phyloP scores from a whole-genome alignment of 2,113 vertebrate species.

The Apteryx owenii region DNA sequence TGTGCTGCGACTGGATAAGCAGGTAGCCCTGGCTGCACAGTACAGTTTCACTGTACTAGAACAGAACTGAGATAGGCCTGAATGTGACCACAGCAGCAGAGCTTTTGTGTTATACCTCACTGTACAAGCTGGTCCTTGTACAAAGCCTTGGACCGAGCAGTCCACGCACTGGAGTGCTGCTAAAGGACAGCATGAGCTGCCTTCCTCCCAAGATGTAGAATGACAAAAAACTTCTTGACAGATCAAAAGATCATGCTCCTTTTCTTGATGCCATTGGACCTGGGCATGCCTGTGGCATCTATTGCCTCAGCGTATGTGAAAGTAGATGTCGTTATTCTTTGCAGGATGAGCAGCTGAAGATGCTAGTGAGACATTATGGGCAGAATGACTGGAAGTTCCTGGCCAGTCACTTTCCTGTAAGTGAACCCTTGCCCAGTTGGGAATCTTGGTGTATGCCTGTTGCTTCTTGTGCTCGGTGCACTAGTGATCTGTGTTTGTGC shows the following conservation, averaged over 20 bases:
- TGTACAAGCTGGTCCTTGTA: background rate
- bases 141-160: background rate
- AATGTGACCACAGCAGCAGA: background rate
- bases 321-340: slow-evolving; percentile 34
- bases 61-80: background rate
- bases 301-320: background rate
- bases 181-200: background rate
- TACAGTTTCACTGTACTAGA: background rate
- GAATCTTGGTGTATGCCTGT: background rate
- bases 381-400: slow-evolving; percentile 92
- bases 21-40: background rate
- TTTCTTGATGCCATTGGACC: background rate
- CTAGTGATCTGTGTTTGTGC: background rate
- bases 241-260: background rate
- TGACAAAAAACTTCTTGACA: background rate
- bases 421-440: slow-evolving; percentile 47
- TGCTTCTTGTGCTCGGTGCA: background rate
- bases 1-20: background rate
- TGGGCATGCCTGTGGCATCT: background rate
- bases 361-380: slow-evolving; percentile 87
- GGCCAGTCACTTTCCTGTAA: slow-evolving; percentile 89
- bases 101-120: background rate
- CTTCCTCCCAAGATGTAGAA: background rate
- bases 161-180: rapidly evolving
- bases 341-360: slow-evolving; percentile 91